Base-by-base conservation (phyloP, 2,113 vertebrate genomes). In the Erpornis zantholeuca region DNA sequence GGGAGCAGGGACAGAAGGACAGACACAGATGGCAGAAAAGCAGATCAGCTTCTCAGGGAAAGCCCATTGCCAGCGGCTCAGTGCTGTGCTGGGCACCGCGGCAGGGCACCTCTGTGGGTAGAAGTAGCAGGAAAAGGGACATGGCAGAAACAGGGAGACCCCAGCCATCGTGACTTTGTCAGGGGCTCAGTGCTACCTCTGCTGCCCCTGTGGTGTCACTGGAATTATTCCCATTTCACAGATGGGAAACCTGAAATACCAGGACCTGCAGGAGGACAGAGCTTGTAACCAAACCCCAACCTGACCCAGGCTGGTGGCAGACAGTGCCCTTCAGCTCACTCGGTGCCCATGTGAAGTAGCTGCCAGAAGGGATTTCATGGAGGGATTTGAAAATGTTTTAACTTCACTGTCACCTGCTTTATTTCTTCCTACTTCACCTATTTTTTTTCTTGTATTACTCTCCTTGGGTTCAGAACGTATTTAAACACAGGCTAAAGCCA, bases 11-110 rank as follows among this genome's bases (percentile, higher is more conserved):
- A 86, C 10, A 33, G 79, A 69, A 92, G 76, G 56, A 38, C 11
- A 28, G 75, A 75, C 52, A 75, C 69, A 89, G 94, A 92, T 75
- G 69, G 80, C 69, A 88, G 68, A 71, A 88, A 86, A 90, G 52
- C 36, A 85, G 68, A 83, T 47, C 63, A 56, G 7, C 82, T 59
- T 77, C 36, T 63, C 69, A 81, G 56, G 80, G 35, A 59, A 40
- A 85, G 68, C 38, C 18, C 50, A 28, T 0, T n/a, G 79, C 76
- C 10, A 5, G 75, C 0, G 0, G 77, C 56, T 35, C 56, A 3
- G 0, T 3, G n/a, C 44, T 53, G 71, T 53, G 66, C 60, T 14
- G 7, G 79, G 38, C 40, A 8, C 23, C 0, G 1, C 4, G 22
- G 92, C 70, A 23, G 38, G 56, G 54, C 59, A 61, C 5, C 5